Evolutionary conservation across 2,113 vertebrate species (phyloP), one percentile per base, ranked within the genome.

Genomic region (Orthonyx spaldingii): DNA sequence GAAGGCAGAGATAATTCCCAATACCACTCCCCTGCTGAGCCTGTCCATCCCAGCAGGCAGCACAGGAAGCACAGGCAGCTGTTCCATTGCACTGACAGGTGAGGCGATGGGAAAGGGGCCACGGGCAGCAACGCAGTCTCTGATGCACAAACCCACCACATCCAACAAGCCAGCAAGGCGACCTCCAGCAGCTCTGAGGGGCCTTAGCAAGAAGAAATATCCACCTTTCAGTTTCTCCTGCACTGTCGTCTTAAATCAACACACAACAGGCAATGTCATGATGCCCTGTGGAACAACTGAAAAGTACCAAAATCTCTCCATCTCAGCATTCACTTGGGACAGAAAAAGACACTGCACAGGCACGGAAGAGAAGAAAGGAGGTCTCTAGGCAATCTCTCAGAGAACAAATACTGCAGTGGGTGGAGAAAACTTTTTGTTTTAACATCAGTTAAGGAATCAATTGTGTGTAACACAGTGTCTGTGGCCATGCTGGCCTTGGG

Each of bases 41-140:
- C 46, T 0, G 1, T 52, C 35, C 39, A 35, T 47, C 49, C 66
- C 63, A 86, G 46, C 24, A 64, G 33, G 53, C 37, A 91, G 49
- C 14, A 1, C 32, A 10, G 33, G 20, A 35, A 44, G 60, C 39
- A n/a, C 2, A 1, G 9, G 32, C 61, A 23, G 59, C 32, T 41
- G 53, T 14, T 23, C 17, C 64, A 13, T 21, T 49, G 35, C 37
- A 13, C 30, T 11, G 7, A 16, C 4, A 13, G 72, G 30, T 0
- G 1, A 26, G 30, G 42, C 0, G 0, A 26, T n/a, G 47, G 28
- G 41, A 56, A 20, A n/a, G 15, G 9, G 20, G 23, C 28, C 46
- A 22, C 0, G 0, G n/a, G 50, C 50, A 87, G 84, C 3, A 7
- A 11, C 5, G 49, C 44, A 41, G 21, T 27, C n/a, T 61, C 32